phyloP scores from a whole-genome alignment of 2,888 invertebrate species.

The Xanthia icteritia region DNA sequence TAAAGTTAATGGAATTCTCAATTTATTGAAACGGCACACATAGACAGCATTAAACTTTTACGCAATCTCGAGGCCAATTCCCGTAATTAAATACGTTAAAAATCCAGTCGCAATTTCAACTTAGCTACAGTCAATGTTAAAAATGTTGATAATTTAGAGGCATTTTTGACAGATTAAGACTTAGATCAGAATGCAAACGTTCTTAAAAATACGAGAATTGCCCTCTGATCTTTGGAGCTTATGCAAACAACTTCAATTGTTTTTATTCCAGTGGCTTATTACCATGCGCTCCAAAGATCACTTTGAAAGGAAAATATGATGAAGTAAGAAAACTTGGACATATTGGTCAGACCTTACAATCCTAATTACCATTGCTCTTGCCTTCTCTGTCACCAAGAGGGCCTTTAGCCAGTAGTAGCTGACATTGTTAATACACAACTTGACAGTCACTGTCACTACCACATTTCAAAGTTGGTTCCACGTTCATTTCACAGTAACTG shows the following conservation, averaged over 20 bases:
- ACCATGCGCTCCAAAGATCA: background rate
- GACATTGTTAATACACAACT: background rate
- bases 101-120: too few relatives aligned
- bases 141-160: too few relatives aligned
- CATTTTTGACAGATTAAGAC: too few relatives aligned
- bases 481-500: slow-evolving; percentile 64
- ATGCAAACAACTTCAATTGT: background rate
- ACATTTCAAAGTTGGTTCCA: slow-evolving; percentile 25
- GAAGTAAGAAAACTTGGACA: too few relatives aligned
- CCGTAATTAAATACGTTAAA: too few relatives aligned
- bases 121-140: too few relatives aligned
- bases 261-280: background rate
- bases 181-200: too few relatives aligned
- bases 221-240: background rate
- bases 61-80: background rate
- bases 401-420: background rate
- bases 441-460: slow-evolving; percentile 5
- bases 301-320: background rate
- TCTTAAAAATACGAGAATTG: too few relatives aligned
- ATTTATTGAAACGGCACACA: background rate
- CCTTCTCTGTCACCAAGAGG: background rate
- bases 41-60: background rate
- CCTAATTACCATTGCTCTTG: background rate
- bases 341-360: background rate
- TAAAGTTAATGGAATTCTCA: background rate